Percentiles rank a stretch among this genome's conserved stretches.
Evolutionary conservation across 2,888 invertebrate genomes (phyloP).

Genomic region (Willowsia nigromaculata): DNA sequence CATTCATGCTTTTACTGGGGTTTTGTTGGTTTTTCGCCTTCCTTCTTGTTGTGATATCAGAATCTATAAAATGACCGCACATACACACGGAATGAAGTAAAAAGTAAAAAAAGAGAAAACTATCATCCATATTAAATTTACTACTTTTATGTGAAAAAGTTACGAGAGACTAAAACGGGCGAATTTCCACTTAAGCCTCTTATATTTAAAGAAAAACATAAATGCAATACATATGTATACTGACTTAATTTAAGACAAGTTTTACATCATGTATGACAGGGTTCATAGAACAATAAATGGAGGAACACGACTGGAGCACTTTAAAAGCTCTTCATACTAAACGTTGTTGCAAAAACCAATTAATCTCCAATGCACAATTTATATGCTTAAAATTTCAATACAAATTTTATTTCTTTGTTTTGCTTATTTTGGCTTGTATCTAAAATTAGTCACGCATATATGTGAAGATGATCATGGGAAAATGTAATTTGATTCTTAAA

Average conservation of each 20-base stretch:
- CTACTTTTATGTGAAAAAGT: constrained; percentile 65
- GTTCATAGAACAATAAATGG: not conserved
- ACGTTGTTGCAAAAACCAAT: too few relatives aligned
- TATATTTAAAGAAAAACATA: constrained; percentile 7
- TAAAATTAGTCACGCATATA: too few relatives aligned
- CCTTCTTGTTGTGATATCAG: constrained; percentile 42
- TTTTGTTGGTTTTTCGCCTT: constrained; percentile 40
- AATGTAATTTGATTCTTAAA: too few relatives aligned
- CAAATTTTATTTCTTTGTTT: too few relatives aligned
- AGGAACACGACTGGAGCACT: too few relatives aligned
- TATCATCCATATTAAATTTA: constrained; percentile 68
- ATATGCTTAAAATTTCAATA: too few relatives aligned
- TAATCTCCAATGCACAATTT: too few relatives aligned
- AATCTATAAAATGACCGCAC: constrained; percentile 62
- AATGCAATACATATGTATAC: not conserved
- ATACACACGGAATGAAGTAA: constrained; percentile 50
- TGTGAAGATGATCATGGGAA: too few relatives aligned
- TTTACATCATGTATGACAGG: not conserved
- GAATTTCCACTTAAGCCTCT: constrained; percentile 55
- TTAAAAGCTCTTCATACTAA: too few relatives aligned
- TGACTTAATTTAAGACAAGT: not conserved
- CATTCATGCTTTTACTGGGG: constrained; percentile 59
- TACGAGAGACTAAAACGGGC: constrained; percentile 62
- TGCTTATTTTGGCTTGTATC: too few relatives aligned
- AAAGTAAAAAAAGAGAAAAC: constrained; percentile 29